Base-by-base conservation (phyloP, 2,888 invertebrate genomes). In the Brenthis hecate region DNA sequence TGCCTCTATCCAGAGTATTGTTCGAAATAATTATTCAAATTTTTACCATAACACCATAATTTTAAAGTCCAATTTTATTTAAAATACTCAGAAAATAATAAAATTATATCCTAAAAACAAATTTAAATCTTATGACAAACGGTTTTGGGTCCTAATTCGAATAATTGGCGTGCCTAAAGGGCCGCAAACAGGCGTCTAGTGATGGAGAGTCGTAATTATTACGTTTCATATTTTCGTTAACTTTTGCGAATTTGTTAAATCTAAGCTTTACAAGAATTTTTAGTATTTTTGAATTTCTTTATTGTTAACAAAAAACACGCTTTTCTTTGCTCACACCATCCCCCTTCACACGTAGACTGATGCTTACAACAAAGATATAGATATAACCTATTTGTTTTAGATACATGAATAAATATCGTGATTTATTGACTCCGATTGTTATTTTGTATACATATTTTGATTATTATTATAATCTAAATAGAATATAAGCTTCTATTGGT, bases 1-100 rank as follows among this genome's bases (percentile, higher is more conserved):
- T 68, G 73, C 74, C 77, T 78, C 77, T 80, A 80, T 79, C 81
- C 75, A 80, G 84, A 81, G 79, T 77, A 82, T 83, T 81, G 77
- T 79, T 78, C 75, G 72, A 76, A 76, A 55, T 23, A 19, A 47
- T 48, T 66, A 70, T 61, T 13, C 55, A 32, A 72, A 65, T 48
- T 66, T 73, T 68, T 53, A 77, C 78, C 76, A 70, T 79, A 77
- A 48, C 0, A 0, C 0, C 0, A 32, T 61, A 2, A 0, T 1
- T 0, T 67, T 77, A 78, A 72, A 74, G 77, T 68, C 73, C 19
- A 77, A 70, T 73, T 71, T 79, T 14, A 54, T 65, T 71, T 65
- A 65, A 19, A 55, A 14, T 16, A 19, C 13, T 13, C 53, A 68
- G 72, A 71, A 77, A 81, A 80, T 80, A 81, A 80, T 75, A 74